These are phyloP conservation scores for Cerceris ruficornis DNA, from an alignment of 2,888 invertebrate species.

Conservation along the genomic window DNA sequence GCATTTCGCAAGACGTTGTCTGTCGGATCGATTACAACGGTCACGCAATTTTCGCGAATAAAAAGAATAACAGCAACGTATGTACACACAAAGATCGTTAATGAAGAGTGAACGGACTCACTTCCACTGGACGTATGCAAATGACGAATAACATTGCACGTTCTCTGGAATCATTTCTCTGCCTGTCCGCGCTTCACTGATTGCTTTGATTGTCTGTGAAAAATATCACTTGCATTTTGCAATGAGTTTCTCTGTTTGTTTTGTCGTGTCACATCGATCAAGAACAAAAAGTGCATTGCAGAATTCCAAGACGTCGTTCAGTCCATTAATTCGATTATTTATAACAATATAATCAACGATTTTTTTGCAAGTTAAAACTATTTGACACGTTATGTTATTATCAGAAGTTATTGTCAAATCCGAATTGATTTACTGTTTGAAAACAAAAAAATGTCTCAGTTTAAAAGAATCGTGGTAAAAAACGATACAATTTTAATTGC, in stretches of 20 bases:
- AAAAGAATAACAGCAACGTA: not conserved
- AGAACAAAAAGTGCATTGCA: not conserved
- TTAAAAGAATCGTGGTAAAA: no score
- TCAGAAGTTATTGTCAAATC: no score
- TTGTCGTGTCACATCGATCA: conserved; percentile 15
- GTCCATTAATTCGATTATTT: conserved; percentile 36
- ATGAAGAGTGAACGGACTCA: conserved; percentile 7
- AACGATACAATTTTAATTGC: no score
- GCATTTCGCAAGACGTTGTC: not conserved
- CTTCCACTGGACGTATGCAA: conserved; percentile 26
- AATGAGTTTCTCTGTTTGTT: conserved; percentile 36
- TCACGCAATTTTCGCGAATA: not conserved
- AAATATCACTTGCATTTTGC: conserved; percentile 49
- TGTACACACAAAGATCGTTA: not conserved
- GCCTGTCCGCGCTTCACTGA: conserved; percentile 39
- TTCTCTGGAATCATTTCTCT: conserved; percentile 16
- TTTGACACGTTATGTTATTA: not conserved
- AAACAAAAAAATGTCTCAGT: no score
- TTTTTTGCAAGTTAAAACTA: not conserved
- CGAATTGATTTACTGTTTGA: no score
- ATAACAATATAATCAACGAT: conserved; percentile 25
- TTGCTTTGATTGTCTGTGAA: conserved; percentile 43
- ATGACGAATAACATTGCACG: conserved; percentile 19
- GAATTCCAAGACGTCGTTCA: conserved; percentile 27
- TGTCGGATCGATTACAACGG: not conserved